These are phyloP conservation scores for Porites evermanni DNA, from an alignment of 92 coral and sea anemone species.

Conservation along the genomic window DNA sequence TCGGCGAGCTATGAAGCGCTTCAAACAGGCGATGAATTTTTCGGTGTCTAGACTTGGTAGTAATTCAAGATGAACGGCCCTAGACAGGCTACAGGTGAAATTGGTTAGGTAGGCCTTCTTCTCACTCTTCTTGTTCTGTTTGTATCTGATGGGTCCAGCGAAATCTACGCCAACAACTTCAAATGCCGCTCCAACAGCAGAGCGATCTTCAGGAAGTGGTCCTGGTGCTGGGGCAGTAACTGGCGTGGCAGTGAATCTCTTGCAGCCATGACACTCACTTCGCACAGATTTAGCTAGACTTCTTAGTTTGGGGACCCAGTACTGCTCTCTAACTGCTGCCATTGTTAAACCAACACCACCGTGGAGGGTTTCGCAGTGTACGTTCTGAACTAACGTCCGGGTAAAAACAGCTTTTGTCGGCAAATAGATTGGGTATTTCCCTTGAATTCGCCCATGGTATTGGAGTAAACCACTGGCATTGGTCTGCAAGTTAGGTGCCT, in stretches of 20 bases:
- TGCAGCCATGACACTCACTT: conserved; percentile 34
- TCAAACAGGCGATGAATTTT: conserved; percentile 33
- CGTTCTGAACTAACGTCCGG: not conserved
- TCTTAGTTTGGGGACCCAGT: conserved; percentile 2
- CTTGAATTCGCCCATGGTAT: conserved; percentile 24
- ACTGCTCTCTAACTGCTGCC: not conserved
- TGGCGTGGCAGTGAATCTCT: conserved; percentile 20
- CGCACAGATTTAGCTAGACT: conserved; percentile 17
- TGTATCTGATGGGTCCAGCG: conserved; percentile 45
- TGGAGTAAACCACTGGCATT: conserved; percentile 12
- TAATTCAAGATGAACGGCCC: conserved; percentile 37
- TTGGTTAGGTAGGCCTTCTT: conserved; percentile 38
- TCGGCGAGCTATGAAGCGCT: conserved; percentile 32
- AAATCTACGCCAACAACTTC: conserved; percentile 47
- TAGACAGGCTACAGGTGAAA: conserved; percentile 42
- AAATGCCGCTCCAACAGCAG: conserved; percentile 31
- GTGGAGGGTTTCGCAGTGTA: not conserved
- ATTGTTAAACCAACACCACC: not conserved
- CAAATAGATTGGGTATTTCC: not conserved
- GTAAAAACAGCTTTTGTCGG: not conserved
- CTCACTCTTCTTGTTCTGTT: conserved; percentile 8
- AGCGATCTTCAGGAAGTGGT: conserved; percentile 31
- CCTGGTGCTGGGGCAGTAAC: conserved; percentile 6
- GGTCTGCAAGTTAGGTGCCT: conserved; percentile 13
- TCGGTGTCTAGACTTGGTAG: conserved; percentile 38